phyloP scores from a whole-genome alignment of 2,113 vertebrate species.

The Etheostoma spectabile region DNA sequence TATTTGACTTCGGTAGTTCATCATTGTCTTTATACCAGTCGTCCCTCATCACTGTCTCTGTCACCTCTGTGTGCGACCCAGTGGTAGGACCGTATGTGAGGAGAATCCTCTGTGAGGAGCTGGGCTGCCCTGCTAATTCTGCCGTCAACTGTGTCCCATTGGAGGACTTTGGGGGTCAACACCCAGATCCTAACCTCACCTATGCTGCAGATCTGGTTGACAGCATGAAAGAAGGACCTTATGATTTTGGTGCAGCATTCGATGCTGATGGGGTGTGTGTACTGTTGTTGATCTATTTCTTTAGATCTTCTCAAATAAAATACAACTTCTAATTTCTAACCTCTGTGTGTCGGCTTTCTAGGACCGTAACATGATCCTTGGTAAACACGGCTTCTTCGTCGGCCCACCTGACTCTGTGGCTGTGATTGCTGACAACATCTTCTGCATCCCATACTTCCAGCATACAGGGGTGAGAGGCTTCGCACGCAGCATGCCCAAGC shows the following conservation, averaged over 20 bases:
- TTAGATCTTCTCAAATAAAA: background rate
- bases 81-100: conserved; percentile 95
- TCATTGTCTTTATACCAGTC: background rate
- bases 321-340: conserved; percentile 13
- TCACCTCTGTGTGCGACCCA: conserved; percentile 61
- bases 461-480: conserved; percentile 94
- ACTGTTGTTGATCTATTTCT: background rate
- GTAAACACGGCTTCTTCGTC: conserved; percentile 94
- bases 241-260: conserved; percentile 96
- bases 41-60: background rate
- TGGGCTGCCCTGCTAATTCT: conserved; percentile 93
- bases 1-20: background rate
- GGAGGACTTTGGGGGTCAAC: conserved; percentile 95
- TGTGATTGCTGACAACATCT: conserved; percentile 96
- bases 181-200: conserved; percentile 93
- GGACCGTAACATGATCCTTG: conserved; percentile 98
- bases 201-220: conserved; percentile 92
- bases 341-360: conserved; percentile 64
- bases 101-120: conserved; percentile 95
- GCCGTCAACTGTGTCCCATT: conserved; percentile 94
- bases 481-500: conserved; percentile 96
- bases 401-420: conserved; percentile 96
- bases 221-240: conserved; percentile 92
- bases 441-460: conserved; percentile 98
- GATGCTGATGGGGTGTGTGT: conserved; percentile 92